Evolutionary conservation across 53 echinoderm and acorn worm genomes (phyloP), one percentile per base, ranked within the genome.

Genomic region (Patiria pectinifera): DNA sequence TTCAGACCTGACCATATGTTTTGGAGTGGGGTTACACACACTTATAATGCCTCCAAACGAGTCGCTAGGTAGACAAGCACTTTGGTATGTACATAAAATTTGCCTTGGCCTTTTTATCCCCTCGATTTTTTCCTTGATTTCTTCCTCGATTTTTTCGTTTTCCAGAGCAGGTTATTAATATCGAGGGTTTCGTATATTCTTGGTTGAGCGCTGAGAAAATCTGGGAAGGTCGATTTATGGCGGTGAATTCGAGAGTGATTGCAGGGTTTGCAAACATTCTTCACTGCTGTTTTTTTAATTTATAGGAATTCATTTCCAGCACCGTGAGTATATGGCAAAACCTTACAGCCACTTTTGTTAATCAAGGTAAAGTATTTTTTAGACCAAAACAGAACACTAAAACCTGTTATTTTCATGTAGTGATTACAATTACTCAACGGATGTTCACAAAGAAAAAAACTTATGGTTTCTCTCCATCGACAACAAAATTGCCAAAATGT

Each of bases 1-100:
- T 72, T 75, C 66, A 75, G 86, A 72, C 48, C 62, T 72, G 26
- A 35, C 86, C 86, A 86, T 86, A 86, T 86, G 86, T 86, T 86
- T 75, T 86, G 6, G 58, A 86, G 86, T 86, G 75, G 86, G 72
- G 83, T 58, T 82, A 60, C 60, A 82, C 83, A 79, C 80, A 79
- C 80, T 79, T 79, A 79, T 79, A 79, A 47, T 4, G 46, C 83
- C 24, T 21, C 22, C n/a, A 23, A 71, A 48, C 16, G 22, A 86
- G 86, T 86, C 49, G 49, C 86, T 86, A 48, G 75, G 75, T 46
- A 74, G 74, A 72, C 86, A 86, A 86, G 86, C 49, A 86, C 71
- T 46, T 72, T 22, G 22, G 49, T 74, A 75, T 86, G 86, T 86
- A 75, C 75, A 86, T 71, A 86, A 72, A 58, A 71, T 86, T 86